phyloP scores from a whole-genome alignment of 2,797 vertebrate genomes.

The Danio choprae region DNA sequence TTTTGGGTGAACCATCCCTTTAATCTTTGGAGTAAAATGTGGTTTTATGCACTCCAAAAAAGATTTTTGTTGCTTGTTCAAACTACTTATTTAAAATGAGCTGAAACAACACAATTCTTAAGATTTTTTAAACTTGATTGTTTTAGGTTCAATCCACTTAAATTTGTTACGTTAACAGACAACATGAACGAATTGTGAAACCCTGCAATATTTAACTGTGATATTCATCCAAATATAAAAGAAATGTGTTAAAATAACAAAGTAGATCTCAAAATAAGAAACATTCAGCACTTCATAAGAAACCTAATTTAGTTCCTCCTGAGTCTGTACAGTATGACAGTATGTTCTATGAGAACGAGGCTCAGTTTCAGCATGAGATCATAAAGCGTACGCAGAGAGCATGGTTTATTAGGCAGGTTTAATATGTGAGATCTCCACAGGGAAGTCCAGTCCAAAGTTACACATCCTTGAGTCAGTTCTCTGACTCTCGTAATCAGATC shows the following conservation, averaged over 20 bases:
- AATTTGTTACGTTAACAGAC: no score
- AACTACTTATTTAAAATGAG: no score
- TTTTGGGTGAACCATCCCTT: no score
- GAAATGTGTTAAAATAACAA: not conserved
- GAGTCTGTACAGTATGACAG: not conserved
- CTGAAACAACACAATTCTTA: no score
- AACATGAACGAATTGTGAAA: no score
- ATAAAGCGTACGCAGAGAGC: not conserved
- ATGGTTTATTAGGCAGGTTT: constrained; percentile 3
- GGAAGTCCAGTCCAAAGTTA: constrained; percentile 33
- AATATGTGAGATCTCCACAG: constrained; percentile 10
- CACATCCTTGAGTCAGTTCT: constrained; percentile 29
- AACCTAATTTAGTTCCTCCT: not conserved
- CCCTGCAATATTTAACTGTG: not conserved
- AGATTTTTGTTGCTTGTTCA: no score
- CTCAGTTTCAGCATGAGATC: constrained; percentile 18
- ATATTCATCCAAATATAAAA: not conserved
- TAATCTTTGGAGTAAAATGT: no score
- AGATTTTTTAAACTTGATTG: no score
- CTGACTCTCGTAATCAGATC: constrained; percentile 48
- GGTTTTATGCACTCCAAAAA: no score
- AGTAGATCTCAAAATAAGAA: not conserved
- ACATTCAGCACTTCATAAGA: not conserved
- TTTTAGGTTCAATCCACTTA: no score
- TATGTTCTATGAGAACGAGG: not conserved